phyloP scores from a whole-genome alignment of 2,113 vertebrate species.

The Okapia johnstoni region DNA sequence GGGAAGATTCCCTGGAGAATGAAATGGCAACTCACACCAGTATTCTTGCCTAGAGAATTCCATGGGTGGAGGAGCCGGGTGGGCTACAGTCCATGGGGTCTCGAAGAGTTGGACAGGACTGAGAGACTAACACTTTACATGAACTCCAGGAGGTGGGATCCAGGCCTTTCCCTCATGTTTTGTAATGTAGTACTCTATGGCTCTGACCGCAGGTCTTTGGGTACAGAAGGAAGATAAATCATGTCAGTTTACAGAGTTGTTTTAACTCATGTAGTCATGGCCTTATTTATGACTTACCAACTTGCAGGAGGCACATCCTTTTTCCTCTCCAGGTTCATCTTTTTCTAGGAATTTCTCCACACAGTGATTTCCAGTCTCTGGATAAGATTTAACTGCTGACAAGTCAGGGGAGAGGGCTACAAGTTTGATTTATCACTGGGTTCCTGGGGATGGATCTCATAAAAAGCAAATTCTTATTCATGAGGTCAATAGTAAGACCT shows the following conservation, averaged over 20 bases:
- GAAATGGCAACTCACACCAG: background rate
- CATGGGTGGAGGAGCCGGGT: background rate
- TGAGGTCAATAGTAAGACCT: background rate
- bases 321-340: background rate
- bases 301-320: background rate
- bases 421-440: background rate
- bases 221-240: conserved; percentile 46
- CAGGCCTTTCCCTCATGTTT: background rate
- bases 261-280: conserved; percentile 51
- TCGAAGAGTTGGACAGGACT: fast-evolving
- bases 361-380: background rate
- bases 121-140: background rate
- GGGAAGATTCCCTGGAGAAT: background rate
- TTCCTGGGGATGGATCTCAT: background rate
- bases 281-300: conserved; percentile 49
- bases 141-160: background rate
- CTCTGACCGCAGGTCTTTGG: background rate
- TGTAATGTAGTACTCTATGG: background rate
- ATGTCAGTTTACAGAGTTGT: conserved; percentile 51
- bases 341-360: background rate
- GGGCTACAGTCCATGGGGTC: background rate
- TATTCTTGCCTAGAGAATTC: background rate
- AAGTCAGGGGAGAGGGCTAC: background rate
- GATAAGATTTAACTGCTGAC: background rate
- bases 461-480: background rate